Conservation (phyloP, 1,140 invertebrate genomes). For the Neodiprion virginianus region DNA sequence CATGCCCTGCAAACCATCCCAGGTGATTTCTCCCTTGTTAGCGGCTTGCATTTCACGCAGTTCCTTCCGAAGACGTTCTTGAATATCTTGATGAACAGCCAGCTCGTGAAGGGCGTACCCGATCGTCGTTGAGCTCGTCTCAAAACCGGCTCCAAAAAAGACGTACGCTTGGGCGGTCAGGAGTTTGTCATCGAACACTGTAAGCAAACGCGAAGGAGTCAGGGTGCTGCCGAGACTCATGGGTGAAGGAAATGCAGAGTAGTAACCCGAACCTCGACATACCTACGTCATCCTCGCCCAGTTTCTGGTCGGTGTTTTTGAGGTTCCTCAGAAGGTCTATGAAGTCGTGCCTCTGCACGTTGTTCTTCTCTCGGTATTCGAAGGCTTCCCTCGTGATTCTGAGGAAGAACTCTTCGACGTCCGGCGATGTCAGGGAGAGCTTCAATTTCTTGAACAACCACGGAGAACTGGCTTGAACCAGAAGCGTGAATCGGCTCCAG, state of each 20-base stretch:
- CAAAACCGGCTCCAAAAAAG: not conserved
- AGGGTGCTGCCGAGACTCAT: too few species aligned
- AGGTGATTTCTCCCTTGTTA: conserved; percentile 39
- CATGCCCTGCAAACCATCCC: conserved; percentile 52
- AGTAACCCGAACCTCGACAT: too few species aligned
- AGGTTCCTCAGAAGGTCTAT: conserved; percentile 55
- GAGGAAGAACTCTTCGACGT: not conserved
- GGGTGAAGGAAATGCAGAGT: too few species aligned
- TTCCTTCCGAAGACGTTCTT: conserved; percentile 63
- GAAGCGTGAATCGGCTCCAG: conserved; percentile 26
- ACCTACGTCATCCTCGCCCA: too few species aligned
- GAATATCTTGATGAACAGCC: conserved; percentile 63
- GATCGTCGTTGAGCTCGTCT: conserved; percentile 26
- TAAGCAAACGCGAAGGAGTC: too few species aligned
- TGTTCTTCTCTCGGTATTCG: conserved; percentile 49
- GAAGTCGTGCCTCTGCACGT: conserved; percentile 60
- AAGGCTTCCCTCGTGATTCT: conserved; percentile 45
- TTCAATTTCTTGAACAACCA: conserved; percentile 35
- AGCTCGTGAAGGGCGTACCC: conserved; percentile 66
- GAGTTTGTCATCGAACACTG: too few species aligned
- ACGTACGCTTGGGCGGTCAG: too few species aligned
- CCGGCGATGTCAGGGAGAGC: not conserved
- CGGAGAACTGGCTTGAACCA: conserved; percentile 33
- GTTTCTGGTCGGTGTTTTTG: too few species aligned
- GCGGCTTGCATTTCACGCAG: conserved; percentile 43